These are phyloP conservation scores for Magallana angulata DNA, from an alignment of 1,140 invertebrate species.

Conservation along the genomic window DNA sequence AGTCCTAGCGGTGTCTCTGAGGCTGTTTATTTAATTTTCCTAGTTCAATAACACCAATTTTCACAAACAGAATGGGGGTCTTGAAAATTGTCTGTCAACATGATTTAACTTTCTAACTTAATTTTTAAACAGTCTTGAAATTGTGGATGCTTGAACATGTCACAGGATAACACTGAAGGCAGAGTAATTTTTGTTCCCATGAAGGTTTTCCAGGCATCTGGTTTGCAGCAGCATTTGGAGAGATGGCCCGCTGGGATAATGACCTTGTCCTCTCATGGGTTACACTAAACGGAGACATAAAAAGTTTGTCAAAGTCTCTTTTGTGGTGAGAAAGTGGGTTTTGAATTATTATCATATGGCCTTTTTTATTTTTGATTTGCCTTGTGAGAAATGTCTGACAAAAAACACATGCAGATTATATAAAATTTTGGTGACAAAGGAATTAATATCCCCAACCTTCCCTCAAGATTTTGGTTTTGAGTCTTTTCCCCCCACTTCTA, in stretches of 20 bases:
- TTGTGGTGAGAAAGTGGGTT: neutral
- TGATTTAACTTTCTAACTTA: constrained; percentile 38
- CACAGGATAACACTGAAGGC: neutral
- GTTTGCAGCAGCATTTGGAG: constrained; percentile 8
- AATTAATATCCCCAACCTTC: neutral
- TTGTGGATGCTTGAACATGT: constrained; percentile 19
- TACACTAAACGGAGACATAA: constrained; percentile 8
- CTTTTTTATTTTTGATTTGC: neutral
- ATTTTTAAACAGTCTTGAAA: constrained; percentile 34
- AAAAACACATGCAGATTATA: neutral
- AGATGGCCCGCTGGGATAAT: neutral
- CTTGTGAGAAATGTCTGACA: neutral
- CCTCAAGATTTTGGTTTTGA: too few species aligned
- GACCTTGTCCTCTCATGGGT: constrained; percentile 18
- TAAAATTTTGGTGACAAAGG: neutral
- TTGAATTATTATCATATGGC: constrained; percentile 3
- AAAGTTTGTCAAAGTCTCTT: constrained; percentile 28
- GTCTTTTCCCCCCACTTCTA: neutral
- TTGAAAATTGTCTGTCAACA: constrained; percentile 38
- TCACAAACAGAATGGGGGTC: constrained; percentile 34
- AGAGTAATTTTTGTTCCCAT: constrained; percentile 3
- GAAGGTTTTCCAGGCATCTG: constrained; percentile 19
- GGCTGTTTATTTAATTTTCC: constrained; percentile 15
- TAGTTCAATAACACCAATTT: constrained; percentile 30
- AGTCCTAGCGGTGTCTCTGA: constrained; percentile 1